A percentile compares a stretch with the other conserved stretches of the same genome.
phyloP scores from a whole-genome alignment of 2,113 vertebrate genomes.

The Aix galericulata region DNA sequence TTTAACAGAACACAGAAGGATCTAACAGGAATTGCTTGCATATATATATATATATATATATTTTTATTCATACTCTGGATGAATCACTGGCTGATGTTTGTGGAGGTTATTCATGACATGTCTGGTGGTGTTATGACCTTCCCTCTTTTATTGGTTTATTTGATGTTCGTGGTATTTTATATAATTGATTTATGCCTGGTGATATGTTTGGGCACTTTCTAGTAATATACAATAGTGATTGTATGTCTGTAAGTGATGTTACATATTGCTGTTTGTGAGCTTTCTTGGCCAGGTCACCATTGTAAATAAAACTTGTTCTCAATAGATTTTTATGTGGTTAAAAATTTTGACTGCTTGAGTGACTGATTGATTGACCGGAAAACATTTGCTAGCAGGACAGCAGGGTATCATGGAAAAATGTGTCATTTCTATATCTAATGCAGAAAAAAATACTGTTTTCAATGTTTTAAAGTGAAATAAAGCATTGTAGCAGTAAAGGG shows the following conservation, averaged over 20 bases:
- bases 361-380: slow-evolving; percentile 54
- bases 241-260: slow-evolving; percentile 59
- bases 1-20: slow-evolving; percentile 34
- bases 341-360: slow-evolving; percentile 60
- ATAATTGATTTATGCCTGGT: slow-evolving; percentile 76
- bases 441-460: background rate
- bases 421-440: slow-evolving; percentile 15
- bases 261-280: slow-evolving; percentile 55
- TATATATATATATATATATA: slow-evolving; percentile 9
- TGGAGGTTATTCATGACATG: slow-evolving; percentile 74
- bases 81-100: slow-evolving; percentile 67
- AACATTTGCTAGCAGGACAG: slow-evolving; percentile 27
- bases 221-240: slow-evolving; percentile 69
- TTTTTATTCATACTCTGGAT: slow-evolving; percentile 64
- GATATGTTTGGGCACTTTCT: slow-evolving; percentile 66
- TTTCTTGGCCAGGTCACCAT: slow-evolving; percentile 47
- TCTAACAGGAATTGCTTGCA: slow-evolving; percentile 44
- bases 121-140: slow-evolving; percentile 75
- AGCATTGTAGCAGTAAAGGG: background rate
- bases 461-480: background rate
- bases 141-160: slow-evolving; percentile 76
- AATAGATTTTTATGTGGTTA: slow-evolving; percentile 62
- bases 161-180: slow-evolving; percentile 76
- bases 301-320: slow-evolving; percentile 68
- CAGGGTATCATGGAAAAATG: background rate